Evolutionary conservation across 2,113 vertebrate species (phyloP).

Genomic region (Tragelaphus scriptus): DNA sequence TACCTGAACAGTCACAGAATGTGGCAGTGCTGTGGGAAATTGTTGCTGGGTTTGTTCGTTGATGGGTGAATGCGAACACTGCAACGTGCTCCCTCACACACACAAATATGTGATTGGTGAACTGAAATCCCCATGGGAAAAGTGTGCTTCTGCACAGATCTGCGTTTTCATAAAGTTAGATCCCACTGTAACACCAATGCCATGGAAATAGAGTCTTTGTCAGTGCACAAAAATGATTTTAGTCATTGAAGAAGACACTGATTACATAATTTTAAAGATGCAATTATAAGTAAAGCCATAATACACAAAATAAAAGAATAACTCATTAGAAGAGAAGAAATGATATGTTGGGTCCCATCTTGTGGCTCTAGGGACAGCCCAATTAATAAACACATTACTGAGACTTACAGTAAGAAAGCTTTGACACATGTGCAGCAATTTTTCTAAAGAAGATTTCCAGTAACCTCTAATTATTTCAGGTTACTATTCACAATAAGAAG

Average conservation of each 20-base stretch:
- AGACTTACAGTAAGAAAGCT: constrained; percentile 20
- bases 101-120: background rate
- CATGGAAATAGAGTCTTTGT: background rate
- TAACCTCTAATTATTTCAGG: constrained; percentile 58
- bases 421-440: background rate
- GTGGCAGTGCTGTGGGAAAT: background rate
- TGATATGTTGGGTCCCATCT: background rate
- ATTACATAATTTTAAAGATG: constrained; percentile 16
- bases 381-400: background rate
- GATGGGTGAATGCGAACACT: background rate
- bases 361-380: background rate
- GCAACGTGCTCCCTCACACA: background rate
- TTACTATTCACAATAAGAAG: constrained; percentile 55
- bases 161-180: background rate
- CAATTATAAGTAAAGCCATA: background rate
- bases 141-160: background rate
- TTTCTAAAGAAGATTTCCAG: constrained; percentile 44
- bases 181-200: background rate
- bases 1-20: constrained; percentile 29
- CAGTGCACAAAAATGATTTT: background rate
- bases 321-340: background rate
- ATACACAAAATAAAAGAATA: background rate
- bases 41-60: background rate
- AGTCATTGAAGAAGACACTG: background rate
- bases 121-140: background rate